phyloP scores from a whole-genome alignment of 1,140 invertebrate species.

The Probaryconus sp. region DNA sequence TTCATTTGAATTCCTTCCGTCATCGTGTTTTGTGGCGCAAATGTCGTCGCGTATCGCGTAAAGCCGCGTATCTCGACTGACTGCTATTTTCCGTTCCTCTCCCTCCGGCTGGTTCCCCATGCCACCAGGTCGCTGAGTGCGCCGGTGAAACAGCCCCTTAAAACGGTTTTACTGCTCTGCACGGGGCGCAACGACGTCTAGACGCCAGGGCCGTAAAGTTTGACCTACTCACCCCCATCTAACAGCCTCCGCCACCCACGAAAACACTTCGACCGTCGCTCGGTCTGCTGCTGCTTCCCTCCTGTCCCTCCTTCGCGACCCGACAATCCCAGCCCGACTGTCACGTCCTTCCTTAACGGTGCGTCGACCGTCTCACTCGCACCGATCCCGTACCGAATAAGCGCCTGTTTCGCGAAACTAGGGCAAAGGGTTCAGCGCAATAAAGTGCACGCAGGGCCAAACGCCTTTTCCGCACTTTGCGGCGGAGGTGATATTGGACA shows the following conservation, averaged over 20 bases:
- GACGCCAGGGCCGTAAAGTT: conserved; percentile 77
- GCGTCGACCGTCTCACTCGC: conserved; percentile 28
- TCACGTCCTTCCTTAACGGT: background rate
- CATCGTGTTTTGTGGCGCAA: conserved; percentile 40
- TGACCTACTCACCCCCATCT: conserved; percentile 77
- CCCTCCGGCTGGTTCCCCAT: conserved; percentile 3
- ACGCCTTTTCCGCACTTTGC: conserved; percentile 23
- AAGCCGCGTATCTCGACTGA: conserved; percentile 52
- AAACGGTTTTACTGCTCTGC: conserved; percentile 77
- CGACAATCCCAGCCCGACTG: conserved; percentile 2
- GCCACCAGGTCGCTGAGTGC: conserved; percentile 64
- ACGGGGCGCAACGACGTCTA: conserved; percentile 77
- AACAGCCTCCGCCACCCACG: conserved; percentile 29
- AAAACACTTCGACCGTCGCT: conserved; percentile 24
- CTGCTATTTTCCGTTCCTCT: conserved; percentile 24
- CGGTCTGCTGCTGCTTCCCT: conserved; percentile 15
- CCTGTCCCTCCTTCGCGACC: no score
- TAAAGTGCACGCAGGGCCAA: conserved; percentile 45
- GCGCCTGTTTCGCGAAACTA: no score
- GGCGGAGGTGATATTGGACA: conserved; percentile 43
- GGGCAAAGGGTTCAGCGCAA: conserved; percentile 66
- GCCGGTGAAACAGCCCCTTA: conserved; percentile 78
- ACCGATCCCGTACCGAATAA: no score
- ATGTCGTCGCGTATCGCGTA: conserved; percentile 50
- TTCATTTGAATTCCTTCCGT: no score